phyloP scores from a whole-genome alignment of 64 coral and sea anemone genomes.

The Trachythela sp. region DNA sequence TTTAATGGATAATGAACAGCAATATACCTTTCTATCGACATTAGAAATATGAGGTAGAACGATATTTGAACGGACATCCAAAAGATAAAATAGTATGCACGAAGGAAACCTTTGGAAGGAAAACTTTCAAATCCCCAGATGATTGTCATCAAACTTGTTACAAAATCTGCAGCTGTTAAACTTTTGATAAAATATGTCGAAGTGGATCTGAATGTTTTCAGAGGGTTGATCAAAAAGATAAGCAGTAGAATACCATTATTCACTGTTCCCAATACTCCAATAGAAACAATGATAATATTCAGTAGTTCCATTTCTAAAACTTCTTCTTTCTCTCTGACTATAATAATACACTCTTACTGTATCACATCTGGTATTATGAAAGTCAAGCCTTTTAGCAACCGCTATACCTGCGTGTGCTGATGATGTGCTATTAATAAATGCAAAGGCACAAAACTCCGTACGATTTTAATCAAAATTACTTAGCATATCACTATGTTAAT shows the following conservation, averaged over 20 bases:
- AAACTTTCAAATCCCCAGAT: not conserved
- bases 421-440: not conserved
- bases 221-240: not conserved
- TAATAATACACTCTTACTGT: too few relatives aligned
- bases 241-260: not conserved
- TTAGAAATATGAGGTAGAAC: not conserved
- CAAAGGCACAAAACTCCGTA: too few relatives aligned
- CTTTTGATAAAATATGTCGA: not conserved
- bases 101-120: not conserved
- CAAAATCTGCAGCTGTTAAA: not conserved
- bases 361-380: too few relatives aligned
- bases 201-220: not conserved
- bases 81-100: not conserved
- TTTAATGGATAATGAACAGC: not conserved
- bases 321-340: too few relatives aligned
- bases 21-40: not conserved
- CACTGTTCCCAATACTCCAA: not conserved
- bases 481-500: not conserved
- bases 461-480: too few relatives aligned
- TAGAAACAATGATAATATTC: not conserved
- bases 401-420: not conserved
- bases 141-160: not conserved
- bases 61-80: not conserved
- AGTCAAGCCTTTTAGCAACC: not conserved
- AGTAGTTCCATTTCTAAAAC: not conserved